Evolutionary conservation across 2,113 vertebrate species (phyloP).

Genomic region (Trematomus loennbergii): DNA sequence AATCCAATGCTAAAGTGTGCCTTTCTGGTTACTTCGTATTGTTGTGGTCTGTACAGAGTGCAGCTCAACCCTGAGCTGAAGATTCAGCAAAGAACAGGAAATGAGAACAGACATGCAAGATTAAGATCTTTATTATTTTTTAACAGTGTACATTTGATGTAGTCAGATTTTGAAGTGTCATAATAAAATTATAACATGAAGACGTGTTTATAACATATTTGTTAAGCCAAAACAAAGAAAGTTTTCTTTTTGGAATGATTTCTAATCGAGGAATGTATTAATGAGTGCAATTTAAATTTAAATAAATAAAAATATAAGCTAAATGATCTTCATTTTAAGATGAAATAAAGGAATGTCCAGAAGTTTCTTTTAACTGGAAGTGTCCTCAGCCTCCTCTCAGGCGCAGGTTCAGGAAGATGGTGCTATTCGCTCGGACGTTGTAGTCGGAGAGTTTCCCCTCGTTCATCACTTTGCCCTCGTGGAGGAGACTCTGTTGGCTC

Average conservation of each 20-base stretch:
- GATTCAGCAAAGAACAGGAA: background rate
- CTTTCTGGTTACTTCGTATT: too few species aligned
- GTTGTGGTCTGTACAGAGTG: background rate
- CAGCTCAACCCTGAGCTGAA: background rate
- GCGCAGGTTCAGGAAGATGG: constrained; percentile 64
- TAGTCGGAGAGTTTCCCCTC: too few species aligned
- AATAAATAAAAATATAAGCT: too few species aligned
- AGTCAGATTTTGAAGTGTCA: too few species aligned
- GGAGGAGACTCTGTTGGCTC: too few species aligned
- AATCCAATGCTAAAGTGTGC: too few species aligned
- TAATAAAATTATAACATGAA: too few species aligned
- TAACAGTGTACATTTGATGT: background rate
- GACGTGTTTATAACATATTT: background rate
- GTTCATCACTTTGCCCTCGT: too few species aligned
- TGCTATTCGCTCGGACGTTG: too few species aligned
- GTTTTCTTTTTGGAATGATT: too few species aligned
- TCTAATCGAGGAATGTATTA: too few species aligned
- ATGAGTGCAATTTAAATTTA: too few species aligned
- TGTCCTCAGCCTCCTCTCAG: constrained; percentile 73
- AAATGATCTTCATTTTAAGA: background rate
- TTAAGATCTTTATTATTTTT: background rate
- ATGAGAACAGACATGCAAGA: background rate
- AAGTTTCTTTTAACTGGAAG: background rate
- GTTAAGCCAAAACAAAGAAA: background rate
- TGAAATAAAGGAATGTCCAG: background rate